Conservation (phyloP, 2,113 vertebrate genomes). For the Philantomba maxwellii region DNA sequence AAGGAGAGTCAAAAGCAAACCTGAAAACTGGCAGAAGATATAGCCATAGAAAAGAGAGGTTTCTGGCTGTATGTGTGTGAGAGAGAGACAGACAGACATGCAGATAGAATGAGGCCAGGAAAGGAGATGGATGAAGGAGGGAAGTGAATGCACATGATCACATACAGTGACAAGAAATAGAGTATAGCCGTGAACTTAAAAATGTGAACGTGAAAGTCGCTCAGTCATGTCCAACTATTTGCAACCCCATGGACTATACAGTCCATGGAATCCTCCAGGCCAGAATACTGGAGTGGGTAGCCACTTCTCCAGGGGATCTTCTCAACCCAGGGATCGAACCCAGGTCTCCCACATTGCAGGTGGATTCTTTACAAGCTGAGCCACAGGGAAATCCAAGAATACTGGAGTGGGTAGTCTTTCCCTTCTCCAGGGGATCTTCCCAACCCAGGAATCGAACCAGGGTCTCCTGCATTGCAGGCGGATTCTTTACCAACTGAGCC, state of each 20-base stretch:
- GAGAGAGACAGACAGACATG: not conserved
- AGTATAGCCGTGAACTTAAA: not conserved
- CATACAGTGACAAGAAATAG: not conserved
- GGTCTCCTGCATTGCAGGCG: not conserved
- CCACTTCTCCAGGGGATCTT: not conserved
- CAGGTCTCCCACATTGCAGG: not conserved
- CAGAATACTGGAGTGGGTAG: not conserved
- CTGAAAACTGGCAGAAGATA: not conserved
- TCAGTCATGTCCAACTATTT: not conserved
- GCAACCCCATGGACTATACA: not conserved
- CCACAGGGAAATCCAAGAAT: not conserved
- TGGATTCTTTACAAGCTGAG: not conserved
- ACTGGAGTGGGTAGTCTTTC: not conserved
- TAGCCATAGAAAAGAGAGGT: not conserved
- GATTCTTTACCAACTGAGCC: not conserved
- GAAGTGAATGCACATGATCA: not conserved
- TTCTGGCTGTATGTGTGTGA: not conserved
- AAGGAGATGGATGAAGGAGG: not conserved
- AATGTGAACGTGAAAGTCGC: rapidly evolving
- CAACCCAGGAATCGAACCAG: not conserved
- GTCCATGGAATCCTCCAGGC: not conserved
- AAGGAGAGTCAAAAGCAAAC: not conserved
- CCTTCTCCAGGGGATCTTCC: not conserved
- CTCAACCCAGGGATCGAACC: not conserved
- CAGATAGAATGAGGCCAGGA: not conserved